A percentile compares a stretch with the other conserved stretches of the same genome.
Conservation (phyloP, 2,113 vertebrate genomes). For the Lutjanus erythropterus region DNA sequence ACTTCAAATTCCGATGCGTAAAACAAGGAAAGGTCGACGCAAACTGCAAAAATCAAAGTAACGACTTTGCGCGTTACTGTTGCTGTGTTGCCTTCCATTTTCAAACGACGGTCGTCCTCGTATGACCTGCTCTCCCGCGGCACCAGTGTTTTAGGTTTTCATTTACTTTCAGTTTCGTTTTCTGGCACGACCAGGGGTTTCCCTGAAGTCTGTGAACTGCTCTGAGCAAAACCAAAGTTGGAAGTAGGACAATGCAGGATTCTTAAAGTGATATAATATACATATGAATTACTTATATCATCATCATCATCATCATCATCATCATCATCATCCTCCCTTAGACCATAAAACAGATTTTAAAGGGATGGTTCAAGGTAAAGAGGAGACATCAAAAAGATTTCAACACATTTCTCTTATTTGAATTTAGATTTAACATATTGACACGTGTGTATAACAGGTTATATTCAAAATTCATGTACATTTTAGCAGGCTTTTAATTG, state of each 20-base stretch:
- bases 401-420: neutral
- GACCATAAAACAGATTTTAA: neutral
- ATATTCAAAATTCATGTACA: neutral
- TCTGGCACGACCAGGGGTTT: neutral
- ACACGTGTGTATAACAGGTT: neutral
- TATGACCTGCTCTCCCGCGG: neutral
- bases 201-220: fast-evolving
- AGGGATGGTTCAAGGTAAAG: neutral
- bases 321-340: fast-evolving
- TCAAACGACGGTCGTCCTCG: neutral
- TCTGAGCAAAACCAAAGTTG: fast-evolving
- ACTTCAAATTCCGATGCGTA: slow-evolving; percentile 31
- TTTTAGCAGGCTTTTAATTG: neutral
- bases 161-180: slow-evolving; percentile 71
- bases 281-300: neutral
- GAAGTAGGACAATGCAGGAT: too few relatives aligned
- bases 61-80: fast-evolving
- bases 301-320: neutral
- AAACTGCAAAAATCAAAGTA: fast-evolving
- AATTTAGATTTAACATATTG: neutral
- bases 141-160: fast-evolving
- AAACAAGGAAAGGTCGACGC: slow-evolving; percentile 64
- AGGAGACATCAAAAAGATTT: neutral
- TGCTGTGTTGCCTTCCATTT: neutral
- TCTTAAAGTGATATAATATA: neutral